Percentiles rank a stretch among this genome's conserved stretches.
Evolutionary conservation across 1,140 invertebrate genomes (phyloP).

Genomic region (Laupala kohalensis): DNA sequence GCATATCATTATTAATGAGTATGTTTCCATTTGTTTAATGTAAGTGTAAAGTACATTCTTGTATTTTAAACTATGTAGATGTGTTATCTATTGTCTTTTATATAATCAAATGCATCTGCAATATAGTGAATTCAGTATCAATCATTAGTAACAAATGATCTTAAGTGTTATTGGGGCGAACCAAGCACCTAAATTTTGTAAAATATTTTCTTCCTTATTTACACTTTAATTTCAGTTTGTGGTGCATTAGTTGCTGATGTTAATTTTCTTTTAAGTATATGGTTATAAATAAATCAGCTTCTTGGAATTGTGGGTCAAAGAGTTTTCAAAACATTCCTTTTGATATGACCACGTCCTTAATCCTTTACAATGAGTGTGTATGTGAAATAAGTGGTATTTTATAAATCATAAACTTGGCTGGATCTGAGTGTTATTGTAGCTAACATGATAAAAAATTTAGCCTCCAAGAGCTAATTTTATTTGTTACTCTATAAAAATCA

Average conservation of each 20-base stretch:
- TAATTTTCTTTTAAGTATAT: neutral
- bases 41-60: neutral
- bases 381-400: no score
- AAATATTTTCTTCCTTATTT: neutral
- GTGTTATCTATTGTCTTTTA: neutral
- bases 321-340: neutral
- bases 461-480: no score
- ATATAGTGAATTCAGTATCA: neutral
- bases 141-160: neutral
- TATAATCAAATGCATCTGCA: neutral
- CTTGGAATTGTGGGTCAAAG: neutral
- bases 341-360: neutral
- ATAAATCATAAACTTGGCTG: no score
- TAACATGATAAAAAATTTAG: no score
- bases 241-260: neutral
- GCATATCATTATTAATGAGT: neutral
- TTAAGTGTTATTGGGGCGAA: neutral
- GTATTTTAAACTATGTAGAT: neutral
- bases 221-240: neutral
- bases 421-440: no score
- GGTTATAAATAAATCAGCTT: neutral
- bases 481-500: no score
- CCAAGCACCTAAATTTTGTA: neutral
- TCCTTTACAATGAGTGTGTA: no score
- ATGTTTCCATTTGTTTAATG: neutral